Evolutionary conservation across 2,113 vertebrate species (phyloP), one percentile per base, ranked within the genome.

Genomic region (Rhadina sibilatrix): DNA sequence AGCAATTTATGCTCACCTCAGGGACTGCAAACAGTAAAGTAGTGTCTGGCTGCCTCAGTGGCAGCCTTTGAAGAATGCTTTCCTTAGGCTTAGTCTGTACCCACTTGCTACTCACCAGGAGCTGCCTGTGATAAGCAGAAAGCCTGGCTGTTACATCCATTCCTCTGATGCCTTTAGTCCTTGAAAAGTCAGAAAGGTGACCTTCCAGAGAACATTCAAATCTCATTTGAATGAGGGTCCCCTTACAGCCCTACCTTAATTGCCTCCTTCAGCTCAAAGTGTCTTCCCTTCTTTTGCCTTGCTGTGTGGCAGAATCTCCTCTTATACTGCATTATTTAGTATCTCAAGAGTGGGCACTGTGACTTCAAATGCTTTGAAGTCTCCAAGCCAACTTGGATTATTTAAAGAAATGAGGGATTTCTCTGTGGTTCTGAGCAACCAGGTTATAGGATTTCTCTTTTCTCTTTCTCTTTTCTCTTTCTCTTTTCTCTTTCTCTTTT

Each of bases 301-400:
- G 42, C 38, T 87, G 23, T 31, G 20, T 40, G 19, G 74, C 54
- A 80, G 72, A 83, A 60, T 74, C 33, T 79, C 24, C 38, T 81
- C 54, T 65, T 61, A 33, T 21, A 12, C 64, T 90, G 78, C 59
- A 82, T 94, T 94, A 94, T 96, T 96, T 88, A 95, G 23, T 63
- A 87, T 52, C n/a, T 91, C 60, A 53, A 27, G 75, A 42, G 25
- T 66, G 59, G 75, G 57, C n/a, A 72, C n/a, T 53, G 81, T 81
- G 82, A 84, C 63, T 90, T 80, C 83, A 88, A 95, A 94, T 20
- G 3, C 23, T 93, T 38, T 86, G 71, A 93, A 90, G 47, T 20
- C 15, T 95, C 19, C 40, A 72, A 82, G 44, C 6, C 9, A 33
- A 5, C 17, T 68, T 76, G 57, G 53, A 76, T 88, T 93, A 85